Conservation (phyloP, 1,140 invertebrate species). For the Chrysoperla carnea region DNA sequence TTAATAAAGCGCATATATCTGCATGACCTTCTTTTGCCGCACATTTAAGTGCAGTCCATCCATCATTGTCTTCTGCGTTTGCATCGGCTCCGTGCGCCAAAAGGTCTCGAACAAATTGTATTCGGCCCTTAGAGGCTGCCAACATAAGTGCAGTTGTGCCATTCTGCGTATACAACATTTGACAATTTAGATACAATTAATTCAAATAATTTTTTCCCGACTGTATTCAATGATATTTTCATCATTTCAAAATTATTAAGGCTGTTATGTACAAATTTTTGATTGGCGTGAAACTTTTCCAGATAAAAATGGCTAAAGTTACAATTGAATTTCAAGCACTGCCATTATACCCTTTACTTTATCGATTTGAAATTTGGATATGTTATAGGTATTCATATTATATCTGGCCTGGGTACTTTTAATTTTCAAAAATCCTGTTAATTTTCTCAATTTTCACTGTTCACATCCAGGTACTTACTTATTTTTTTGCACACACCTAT, state of each 20-base stretch:
- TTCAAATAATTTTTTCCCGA: neutral
- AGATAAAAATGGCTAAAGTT: too few species aligned
- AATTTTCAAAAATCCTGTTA: too few species aligned
- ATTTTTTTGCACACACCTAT: too few species aligned
- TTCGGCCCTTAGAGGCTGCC: slow-evolving; percentile 62
- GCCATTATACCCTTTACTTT: too few species aligned
- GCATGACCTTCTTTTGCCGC: slow-evolving; percentile 79
- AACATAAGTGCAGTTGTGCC: slow-evolving; percentile 81
- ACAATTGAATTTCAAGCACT: too few species aligned
- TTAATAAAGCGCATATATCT: slow-evolving; percentile 61
- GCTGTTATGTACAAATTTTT: neutral
- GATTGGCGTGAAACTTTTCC: too few species aligned
- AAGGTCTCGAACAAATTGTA: slow-evolving; percentile 64
- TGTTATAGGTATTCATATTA: too few species aligned
- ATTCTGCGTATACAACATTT: slow-evolving; percentile 39
- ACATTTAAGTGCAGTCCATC: slow-evolving; percentile 81
- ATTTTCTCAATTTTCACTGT: too few species aligned
- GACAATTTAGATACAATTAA: neutral
- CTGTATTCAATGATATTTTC: neutral
- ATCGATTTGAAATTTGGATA: too few species aligned
- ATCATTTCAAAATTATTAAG: neutral
- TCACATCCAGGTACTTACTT: too few species aligned
- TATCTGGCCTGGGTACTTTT: too few species aligned
- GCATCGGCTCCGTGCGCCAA: slow-evolving; percentile 75
- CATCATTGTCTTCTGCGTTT: slow-evolving; percentile 81